Evolutionary conservation across 2,797 vertebrate genomes (phyloP), one percentile per base, ranked within the genome.

Genomic region (Diceros bicornis): DNA sequence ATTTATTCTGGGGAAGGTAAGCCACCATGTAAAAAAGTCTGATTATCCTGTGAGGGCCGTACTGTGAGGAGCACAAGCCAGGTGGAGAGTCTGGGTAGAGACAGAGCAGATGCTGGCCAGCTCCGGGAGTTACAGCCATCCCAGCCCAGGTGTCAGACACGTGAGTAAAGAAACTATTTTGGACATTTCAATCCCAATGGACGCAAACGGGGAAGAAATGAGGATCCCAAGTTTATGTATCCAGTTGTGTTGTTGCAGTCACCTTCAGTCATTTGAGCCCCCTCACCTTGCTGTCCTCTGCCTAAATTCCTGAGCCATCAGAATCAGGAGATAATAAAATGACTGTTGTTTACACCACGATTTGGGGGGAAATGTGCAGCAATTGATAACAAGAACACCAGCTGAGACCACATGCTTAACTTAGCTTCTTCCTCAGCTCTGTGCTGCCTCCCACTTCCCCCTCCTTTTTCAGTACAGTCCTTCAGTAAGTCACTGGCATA

Each of bases 371-470:
- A 44, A 11, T 59, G 9, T 23, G 17, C 13, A 66, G 27, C 37
- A 62, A 32, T 8, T 34, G 11, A 32, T 23, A 18, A 61, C 23
- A 37, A 44, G 18, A 74, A 82, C 5, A 34, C 34, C 29, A 21
- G 32, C 18, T 4, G 10, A 69, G 23, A 17, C 7, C 7, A 34
- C 12, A 14, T 14, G 9, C 10, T 9, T 18, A 9, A 9, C 44
- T 59, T 66, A 6, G 17, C 14, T 37, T 50, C 18, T 34, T 44
- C 4, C 17, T 6, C 13, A 66, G 34, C 7, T 37, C 17, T 59
- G 13, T 1, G 20, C 1, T 57, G 3, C 12, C 77, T 27, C 13
- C 6, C 29, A 34, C 2, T 4, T 71, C 7, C 2, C 17, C 9
- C 27, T 7, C 18, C 27, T 82, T 75, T 27, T n/a, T 23, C 41